Evolutionary conservation across 2,113 vertebrate species (phyloP), one percentile per base, ranked within the genome.

Genomic region (Myrmecophaga tridactyla): DNA sequence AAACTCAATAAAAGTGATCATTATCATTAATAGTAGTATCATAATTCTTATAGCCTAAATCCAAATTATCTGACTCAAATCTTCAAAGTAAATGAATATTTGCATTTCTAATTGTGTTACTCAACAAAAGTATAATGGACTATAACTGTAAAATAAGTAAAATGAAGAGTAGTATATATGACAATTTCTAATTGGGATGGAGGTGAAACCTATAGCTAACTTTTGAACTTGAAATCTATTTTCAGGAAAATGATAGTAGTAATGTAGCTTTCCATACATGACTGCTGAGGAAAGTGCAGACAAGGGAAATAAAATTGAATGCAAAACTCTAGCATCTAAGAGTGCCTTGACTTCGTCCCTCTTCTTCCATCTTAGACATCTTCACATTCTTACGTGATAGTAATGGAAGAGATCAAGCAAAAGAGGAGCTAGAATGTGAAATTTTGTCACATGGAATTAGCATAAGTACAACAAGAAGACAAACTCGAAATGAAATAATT

Each of bases 401-500:
- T 9, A 39, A 27, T 60, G 7, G 90, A 90, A 86, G n/a, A 65
- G 18, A 76, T 31, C 63, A 83, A 75, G 51, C 94, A 94, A 94
- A 84, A 51, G 41, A 96, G 39, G 65, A 84, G 92, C 48, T 65
- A 5, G 31, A 60, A 25, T 23, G 4, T 86, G 46, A 23, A 85
- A 85, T 92, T 53, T 3, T 69, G 31, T 92, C 81, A 62, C 21
- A 56, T 53, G 51, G 43, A 93, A 69, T 18, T 86, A 89, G 56
- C 21, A 60, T 15, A 86, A 94, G 18, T 51, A 34, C 3, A 75
- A 65, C 75, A 53, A 84, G 51, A 94, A 90, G 62, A 76, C 27
- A 90, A 83, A 86, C 83, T 76, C 80, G 75, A 86, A 95, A 96
- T 63, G 63, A 92, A 94, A 41, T 23, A 76, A 89, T 95, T 94